Conservation (phyloP, 2,797 vertebrate species). For the Pangasius sanitwongsei region DNA sequence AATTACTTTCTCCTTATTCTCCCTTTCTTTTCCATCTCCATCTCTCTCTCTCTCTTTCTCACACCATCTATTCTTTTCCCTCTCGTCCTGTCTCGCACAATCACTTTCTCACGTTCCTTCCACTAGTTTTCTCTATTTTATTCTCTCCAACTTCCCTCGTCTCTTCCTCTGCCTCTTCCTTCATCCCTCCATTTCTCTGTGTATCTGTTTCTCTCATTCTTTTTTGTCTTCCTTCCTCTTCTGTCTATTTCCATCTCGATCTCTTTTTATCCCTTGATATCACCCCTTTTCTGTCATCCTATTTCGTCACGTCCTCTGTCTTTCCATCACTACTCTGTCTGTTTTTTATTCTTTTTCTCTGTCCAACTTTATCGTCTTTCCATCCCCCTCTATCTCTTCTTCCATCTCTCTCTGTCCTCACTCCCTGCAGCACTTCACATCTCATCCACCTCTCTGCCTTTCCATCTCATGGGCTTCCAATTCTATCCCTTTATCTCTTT, state of each 20-base stretch:
- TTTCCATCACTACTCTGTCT: background rate
- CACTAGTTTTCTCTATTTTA: background rate
- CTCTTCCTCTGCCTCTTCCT: background rate
- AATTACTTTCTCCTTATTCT: background rate
- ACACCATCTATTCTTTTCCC: background rate
- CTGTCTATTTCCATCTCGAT: background rate
- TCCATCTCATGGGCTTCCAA: background rate
- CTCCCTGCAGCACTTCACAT: background rate
- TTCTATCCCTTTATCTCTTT: background rate
- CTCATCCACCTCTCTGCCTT: background rate
- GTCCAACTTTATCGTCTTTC: background rate
- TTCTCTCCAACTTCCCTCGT: background rate
- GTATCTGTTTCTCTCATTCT: background rate
- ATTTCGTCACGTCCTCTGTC: too few relatives aligned
- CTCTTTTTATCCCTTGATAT: background rate
- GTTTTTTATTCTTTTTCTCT: background rate
- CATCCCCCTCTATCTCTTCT: too few relatives aligned
- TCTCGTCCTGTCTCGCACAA: background rate
- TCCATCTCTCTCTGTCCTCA: background rate
- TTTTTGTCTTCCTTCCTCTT: background rate
- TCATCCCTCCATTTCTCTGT: background rate
- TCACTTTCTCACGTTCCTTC: background rate
- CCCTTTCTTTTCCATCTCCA: background rate
- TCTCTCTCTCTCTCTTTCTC: background rate
- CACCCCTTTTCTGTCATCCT: background rate